phyloP scores from a whole-genome alignment of 2,113 vertebrate species.

The Sakesphorus luctuosus region DNA sequence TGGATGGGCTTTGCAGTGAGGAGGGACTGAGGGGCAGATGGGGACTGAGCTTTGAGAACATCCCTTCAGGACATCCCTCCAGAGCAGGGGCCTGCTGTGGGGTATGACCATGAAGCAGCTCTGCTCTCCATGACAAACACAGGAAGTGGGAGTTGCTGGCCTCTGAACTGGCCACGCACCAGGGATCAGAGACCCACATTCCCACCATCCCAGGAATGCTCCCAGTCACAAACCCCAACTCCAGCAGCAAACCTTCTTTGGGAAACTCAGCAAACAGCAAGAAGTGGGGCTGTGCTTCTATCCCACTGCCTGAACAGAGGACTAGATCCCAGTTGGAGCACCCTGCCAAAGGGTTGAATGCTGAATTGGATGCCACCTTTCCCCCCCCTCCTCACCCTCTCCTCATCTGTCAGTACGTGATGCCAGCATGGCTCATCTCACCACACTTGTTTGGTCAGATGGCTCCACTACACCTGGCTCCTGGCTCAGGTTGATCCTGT shows the following conservation, averaged over 20 bases:
- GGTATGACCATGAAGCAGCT: rapidly evolving
- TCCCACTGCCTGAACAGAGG: neutral
- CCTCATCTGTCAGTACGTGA: rapidly evolving
- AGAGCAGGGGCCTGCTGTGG: neutral
- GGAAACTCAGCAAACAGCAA: neutral
- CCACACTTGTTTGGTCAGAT: rapidly evolving
- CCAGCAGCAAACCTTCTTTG: neutral
- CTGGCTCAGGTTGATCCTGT: neutral
- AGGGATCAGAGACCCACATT: neutral
- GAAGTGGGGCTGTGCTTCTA: neutral
- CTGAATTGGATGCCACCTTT: neutral
- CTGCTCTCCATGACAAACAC: neutral
- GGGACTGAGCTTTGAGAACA: rapidly evolving
- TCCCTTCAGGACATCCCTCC: neutral
- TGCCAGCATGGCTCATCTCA: neutral
- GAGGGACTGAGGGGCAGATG: rapidly evolving
- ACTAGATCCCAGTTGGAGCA: rapidly evolving
- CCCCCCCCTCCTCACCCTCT: neutral
- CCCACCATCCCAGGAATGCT: neutral
- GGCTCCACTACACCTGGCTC: neutral
- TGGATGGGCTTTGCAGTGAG: neutral
- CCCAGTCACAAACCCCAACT: neutral
- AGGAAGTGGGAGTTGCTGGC: neutral
- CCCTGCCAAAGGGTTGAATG: rapidly evolving
- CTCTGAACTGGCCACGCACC: neutral